Base-by-base conservation (phyloP, 2,113 vertebrate genomes). In the Takifugu bimaculatus region DNA sequence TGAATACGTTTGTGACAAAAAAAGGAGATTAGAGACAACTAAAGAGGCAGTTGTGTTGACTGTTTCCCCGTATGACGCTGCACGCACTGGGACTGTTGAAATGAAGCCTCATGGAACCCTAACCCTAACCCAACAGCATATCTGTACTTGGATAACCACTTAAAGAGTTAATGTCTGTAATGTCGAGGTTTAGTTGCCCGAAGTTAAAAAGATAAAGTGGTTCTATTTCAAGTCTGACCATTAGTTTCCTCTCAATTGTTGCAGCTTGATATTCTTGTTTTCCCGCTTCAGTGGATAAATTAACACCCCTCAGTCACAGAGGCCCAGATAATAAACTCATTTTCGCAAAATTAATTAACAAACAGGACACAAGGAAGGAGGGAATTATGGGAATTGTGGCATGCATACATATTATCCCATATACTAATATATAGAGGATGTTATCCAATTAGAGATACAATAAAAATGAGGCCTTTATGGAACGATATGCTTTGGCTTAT, bases 281-380 rank as follows among this genome's bases (percentile, higher is more conserved):
- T 39, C 35, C 9, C 35, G 35, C 35, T 39, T 39, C 35, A 39
- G 9, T 39, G 35, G 35, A 39, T 39, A 39, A 39, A 39, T 49
- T 20, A 49, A 49, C 48, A 9, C 48, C 20, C 48, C 48, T 20
- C 3, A 27, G 26, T 52, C 50, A 27, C 26, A 14, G 45, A 48
- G 15, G 45, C 45, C n/a, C 15, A 6, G 45, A n/a, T 48, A n/a
- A n/a, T 15, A 48, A 48, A 48, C 11, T 75, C 25, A 65, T 74
- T 70, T 44, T 54, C 44, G 48, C 42, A 58, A 75, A 72, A 57
- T 76, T 70, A 70, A 77, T 78, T 72, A 80, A 61, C 53, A 76
- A 60, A 57, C 25, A 56, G 2, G 59, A 57, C 25, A 56, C 3
- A 62, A 56, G 57, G 45, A 78, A 65, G 65, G 4, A 77, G 13